These are phyloP conservation scores for Timandra comae DNA, from an alignment of 2,888 invertebrate genomes.

Conservation along the genomic window DNA sequence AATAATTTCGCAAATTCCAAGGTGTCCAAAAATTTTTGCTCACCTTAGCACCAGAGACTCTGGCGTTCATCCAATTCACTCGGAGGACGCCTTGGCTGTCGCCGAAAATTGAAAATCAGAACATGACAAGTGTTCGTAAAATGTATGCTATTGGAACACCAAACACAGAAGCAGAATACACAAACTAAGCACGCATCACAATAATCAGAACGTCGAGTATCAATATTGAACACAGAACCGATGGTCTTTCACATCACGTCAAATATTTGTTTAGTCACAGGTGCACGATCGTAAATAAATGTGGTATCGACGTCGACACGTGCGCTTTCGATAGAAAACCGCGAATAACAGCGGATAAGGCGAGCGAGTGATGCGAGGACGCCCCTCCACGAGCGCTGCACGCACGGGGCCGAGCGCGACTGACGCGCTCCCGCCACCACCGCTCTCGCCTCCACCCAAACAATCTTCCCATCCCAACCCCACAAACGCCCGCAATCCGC, in stretches of 20 bases:
- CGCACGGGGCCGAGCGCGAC: conserved; percentile 63
- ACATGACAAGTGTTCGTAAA: conserved; percentile 29
- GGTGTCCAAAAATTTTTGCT: conserved; percentile 41
- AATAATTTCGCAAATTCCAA: conserved; percentile 31
- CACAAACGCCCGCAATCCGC: conserved; percentile 37
- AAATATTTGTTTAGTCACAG: conserved; percentile 66
- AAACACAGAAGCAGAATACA: conserved; percentile 31
- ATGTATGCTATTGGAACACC: conserved; percentile 13
- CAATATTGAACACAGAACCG: conserved; percentile 48
- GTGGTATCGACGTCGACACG: conserved; percentile 54
- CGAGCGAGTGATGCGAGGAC: conserved; percentile 31
- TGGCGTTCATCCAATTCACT: conserved; percentile 73
- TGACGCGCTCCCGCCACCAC: conserved; percentile 40
- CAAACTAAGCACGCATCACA: conserved; percentile 54
- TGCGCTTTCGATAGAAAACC: conserved; percentile 63
- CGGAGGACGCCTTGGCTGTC: conserved; percentile 61
- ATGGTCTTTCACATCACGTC: conserved; percentile 66
- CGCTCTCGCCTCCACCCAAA: conserved; percentile 29
- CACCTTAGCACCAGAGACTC: conserved; percentile 67
- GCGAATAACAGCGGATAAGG: conserved; percentile 55
- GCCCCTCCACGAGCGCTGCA: conserved; percentile 59
- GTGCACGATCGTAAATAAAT: conserved; percentile 53
- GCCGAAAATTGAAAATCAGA: conserved; percentile 56
- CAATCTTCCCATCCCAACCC: conserved; percentile 38
- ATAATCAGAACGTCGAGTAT: conserved; percentile 35